Base-by-base conservation (phyloP, 2,797 vertebrate genomes). In the Anguilla pacifica region DNA sequence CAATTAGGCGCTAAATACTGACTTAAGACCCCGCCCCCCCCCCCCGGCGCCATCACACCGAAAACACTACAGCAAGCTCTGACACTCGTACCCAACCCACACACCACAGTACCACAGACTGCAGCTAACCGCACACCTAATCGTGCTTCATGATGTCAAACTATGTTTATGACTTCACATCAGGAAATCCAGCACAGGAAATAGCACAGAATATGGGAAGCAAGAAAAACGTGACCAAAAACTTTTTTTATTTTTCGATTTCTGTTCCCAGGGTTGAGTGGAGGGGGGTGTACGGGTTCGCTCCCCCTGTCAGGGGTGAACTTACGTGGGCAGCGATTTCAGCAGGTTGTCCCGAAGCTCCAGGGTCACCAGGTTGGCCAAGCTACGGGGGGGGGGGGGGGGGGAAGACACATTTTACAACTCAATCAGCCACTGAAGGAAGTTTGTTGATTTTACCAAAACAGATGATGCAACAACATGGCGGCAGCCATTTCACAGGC, bases 301-400 rank as follows among this genome's bases (percentile, higher is more conserved):
- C 6, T 15, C 70, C 1, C 85, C 86, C 57, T 22, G 22, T n/a
- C 17, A n/a, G 46, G 79, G 10, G 15, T 53, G 22, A 25, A 98
- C 99, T 98, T 95, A 99, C 99, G 96, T 96, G 83, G 99, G 99
- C 90, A 99, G 95, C 89, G 97, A 97, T 94, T 99, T 99, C 88
- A 99, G 96, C 92, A 99, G 96, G 95, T 99, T 99, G 94, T 99
- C 99, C 88, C 98, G 96, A 2, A 99, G 97, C 94, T 99, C 99
- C 95, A 99, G 87, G 55, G 98, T 99, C 94, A 99, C 98, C 94
- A 99, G 95, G 95, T 99, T 99, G 92, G 97, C 97, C 84, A 99
- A 95, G 92, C 99, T 99, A 89, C 55, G 2, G 46, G 22, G 25
- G 46, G 28, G 2, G 10, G 46, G 19, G 22, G 46, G 22, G 25